Evolutionary conservation across 2,797 vertebrate species (phyloP), one percentile per base, ranked within the genome.

Genomic region (Sternarchorhynchus goeldii): DNA sequence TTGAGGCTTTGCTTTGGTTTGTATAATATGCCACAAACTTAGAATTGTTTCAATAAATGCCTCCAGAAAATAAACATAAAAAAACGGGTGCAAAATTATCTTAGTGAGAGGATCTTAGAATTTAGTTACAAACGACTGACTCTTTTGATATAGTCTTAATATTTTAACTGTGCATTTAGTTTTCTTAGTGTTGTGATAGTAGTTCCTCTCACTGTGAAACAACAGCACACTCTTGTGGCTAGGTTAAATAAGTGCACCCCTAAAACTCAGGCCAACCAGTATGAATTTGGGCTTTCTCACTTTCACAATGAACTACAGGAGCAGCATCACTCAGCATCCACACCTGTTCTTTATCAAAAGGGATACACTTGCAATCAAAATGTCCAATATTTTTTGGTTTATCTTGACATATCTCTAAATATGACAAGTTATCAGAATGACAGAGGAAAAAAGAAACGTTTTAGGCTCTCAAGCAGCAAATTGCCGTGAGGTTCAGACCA

Each of bases 141-240:
- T 81, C 39, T 85, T 85, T 85, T 85, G 71, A 83, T 85, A 85
- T 79, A 77, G 59, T 77, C 78, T 77, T 86, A 77, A 78, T 78
- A 83, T 79, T 66, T 75, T 77, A 80, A 81, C 84, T 77, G 81
- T 84, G 80, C 83, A 86, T 85, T 82, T 86, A 75, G 56, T 80
- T 83, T 84, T 75, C 74, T 75, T 68, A 76, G 77, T 85, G 86
- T 87, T 80, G 83, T 82, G 86, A 87, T 89, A 81, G 89, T 79
- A 77, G 83, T 80, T 77, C 84, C 79, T 88, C 89, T 92, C 91
- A 93, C 91, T 93, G 92, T 93, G 91, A 93, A 88, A 89, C 87
- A 88, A 85, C 79, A 90, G 88, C 89, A 82, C 90, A 90, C 86
- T 88, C 89, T 85, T 85, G 91, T 91, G 93, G 91, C 87, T 83